Base-by-base conservation (phyloP, 1,140 invertebrate species). In the Episyrphus balteatus region DNA sequence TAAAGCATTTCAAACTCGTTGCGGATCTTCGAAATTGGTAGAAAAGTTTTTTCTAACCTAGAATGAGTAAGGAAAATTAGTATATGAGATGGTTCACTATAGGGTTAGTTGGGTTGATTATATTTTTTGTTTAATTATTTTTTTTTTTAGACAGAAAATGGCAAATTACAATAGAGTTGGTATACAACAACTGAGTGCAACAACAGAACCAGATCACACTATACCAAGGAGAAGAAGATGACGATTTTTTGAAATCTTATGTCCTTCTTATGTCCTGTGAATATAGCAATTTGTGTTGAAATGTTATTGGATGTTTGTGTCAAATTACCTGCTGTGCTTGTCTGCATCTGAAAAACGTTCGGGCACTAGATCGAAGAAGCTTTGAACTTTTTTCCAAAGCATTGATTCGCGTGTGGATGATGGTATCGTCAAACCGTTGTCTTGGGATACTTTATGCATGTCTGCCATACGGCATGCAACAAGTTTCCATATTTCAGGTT, bases 391-490 rank as follows among this genome's bases (percentile, higher is more conserved):
- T 14, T 71, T 72, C 83, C 87, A 89, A 50, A 91, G 69, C 57
- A 78, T 75, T 45, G 83, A 77, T 60, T 75, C 57, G 61, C 65
- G 66, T 58, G 56, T 57, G 6, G 44, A 30, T 34, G 44, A 30
- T 34, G 19, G 46, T 51, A 39, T 66, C 51, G n/a, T 12, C 6
- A 26, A 14, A 12, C 32, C 32, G 33, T 13, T 46, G 32, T 53
- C 48, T 55, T 58, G 5, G 42, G 14, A 13, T 10, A 83, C 65
- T 63, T 78, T 79, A 68, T 88, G 86, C 78, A 94, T 83, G 58
- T 78, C 74, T 18, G 88, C 91, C 81, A 94, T 81, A 55, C 80
- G 76, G 50, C 70, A 74, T 8, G 88, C 87, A 11, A 95, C 82
- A 40, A 88, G 65, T 32, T 72, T 70, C 71, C 83, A 88, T 49